Percentiles rank a stretch among this genome's conserved stretches.
phyloP scores from a whole-genome alignment of 1,140 invertebrate genomes.

The Drosophila ironensis region DNA sequence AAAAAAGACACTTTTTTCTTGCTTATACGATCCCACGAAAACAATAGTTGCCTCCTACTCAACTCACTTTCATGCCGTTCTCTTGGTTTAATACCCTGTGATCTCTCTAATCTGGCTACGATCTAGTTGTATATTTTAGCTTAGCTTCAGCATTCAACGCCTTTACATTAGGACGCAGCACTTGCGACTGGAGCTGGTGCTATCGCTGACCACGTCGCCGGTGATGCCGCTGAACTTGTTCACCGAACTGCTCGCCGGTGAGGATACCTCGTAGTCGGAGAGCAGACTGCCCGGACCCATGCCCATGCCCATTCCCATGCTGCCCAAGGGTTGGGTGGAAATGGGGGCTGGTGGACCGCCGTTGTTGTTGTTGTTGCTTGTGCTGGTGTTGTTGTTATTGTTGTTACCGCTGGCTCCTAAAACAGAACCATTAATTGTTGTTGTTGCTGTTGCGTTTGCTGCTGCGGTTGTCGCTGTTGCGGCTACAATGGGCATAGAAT shows the following conservation, averaged over 20 bases:
- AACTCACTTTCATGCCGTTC: neutral
- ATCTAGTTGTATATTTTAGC: constrained; percentile 3
- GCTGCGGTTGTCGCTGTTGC: constrained; percentile 35
- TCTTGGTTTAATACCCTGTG: constrained; percentile 16
- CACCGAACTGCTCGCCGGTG: constrained; percentile 53
- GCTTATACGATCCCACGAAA: constrained; percentile 18
- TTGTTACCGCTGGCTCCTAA: constrained; percentile 73
- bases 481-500: constrained; percentile 25
- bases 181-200: constrained; percentile 84
- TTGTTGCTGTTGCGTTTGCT: constrained; percentile 31
- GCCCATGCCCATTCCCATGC: too few species aligned
- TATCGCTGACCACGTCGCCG: constrained; percentile 86
- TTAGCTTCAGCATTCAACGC: neutral
- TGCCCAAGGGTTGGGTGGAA: constrained; percentile 49
- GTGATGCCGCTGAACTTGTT: constrained; percentile 86
- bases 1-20: constrained; percentile 71
- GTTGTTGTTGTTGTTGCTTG: constrained; percentile 16
- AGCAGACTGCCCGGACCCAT: constrained; percentile 55
- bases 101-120: constrained; percentile 1
- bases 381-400: constrained; percentile 31
- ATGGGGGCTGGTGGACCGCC: constrained; percentile 52
- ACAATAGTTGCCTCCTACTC: constrained; percentile 8
- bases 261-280: constrained; percentile 53
- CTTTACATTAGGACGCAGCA: constrained; percentile 84
- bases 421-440: constrained; percentile 79